Percentiles rank a stretch among this genome's conserved stretches.
phyloP scores from a whole-genome alignment of 2,888 invertebrate species.

The Acholoe squamosa region DNA sequence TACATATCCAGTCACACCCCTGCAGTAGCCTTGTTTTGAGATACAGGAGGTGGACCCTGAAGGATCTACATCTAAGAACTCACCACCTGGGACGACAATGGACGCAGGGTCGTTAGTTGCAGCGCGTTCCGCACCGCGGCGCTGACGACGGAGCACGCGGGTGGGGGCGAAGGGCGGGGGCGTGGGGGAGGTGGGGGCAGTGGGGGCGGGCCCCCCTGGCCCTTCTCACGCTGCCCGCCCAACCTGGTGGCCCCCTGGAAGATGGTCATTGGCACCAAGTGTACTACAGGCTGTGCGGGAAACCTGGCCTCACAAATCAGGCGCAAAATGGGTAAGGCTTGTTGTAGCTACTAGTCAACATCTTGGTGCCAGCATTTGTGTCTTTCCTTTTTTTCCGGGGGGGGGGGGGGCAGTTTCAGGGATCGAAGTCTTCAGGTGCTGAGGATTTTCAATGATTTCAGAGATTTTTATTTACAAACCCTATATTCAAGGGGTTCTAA shows the following conservation, averaged over 20 bases:
- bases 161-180: background rate
- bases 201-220: background rate
- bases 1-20: too few species aligned
- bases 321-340: constrained; percentile 53
- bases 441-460: too few species aligned
- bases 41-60: too few species aligned
- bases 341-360: background rate
- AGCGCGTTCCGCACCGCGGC: constrained; percentile 5
- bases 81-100: too few species aligned
- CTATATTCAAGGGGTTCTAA: too few species aligned
- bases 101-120: background rate
- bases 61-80: too few species aligned
- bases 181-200: background rate
- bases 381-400: too few species aligned
- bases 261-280: constrained; percentile 55
- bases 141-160: constrained; percentile 21
- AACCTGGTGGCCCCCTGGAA: constrained; percentile 8
- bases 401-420: too few species aligned
- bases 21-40: too few species aligned
- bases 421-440: too few species aligned
- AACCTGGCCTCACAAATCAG: constrained; percentile 55
- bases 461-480: too few species aligned
- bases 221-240: constrained; percentile 29
- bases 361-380: too few species aligned
- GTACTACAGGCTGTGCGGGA: constrained; percentile 33